phyloP scores from a whole-genome alignment of 2,888 invertebrate genomes.

The Cephonodes hylas region DNA sequence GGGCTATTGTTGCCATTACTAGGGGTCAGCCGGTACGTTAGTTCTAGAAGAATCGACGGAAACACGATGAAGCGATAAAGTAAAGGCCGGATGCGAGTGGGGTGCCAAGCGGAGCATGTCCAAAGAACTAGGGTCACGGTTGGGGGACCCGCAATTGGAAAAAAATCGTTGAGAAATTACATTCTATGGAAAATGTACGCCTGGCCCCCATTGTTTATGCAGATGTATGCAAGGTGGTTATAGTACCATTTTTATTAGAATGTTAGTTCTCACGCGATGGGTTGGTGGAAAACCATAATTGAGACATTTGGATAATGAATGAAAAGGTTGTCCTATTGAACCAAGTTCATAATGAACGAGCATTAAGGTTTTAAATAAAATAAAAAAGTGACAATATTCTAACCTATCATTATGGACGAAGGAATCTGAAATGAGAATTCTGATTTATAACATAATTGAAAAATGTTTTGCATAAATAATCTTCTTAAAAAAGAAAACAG shows the following conservation, averaged over 20 bases:
- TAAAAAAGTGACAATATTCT: too few relatives aligned
- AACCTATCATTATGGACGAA: too few relatives aligned
- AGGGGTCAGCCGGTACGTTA: slow-evolving; percentile 63
- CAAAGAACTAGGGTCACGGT: slow-evolving; percentile 28
- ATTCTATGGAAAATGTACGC: background rate
- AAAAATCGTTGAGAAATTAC: slow-evolving; percentile 10
- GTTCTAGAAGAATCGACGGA: slow-evolving; percentile 64
- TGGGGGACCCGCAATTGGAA: background rate
- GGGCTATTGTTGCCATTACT: slow-evolving; percentile 33
- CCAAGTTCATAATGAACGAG: too few relatives aligned
- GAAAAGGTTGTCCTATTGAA: too few relatives aligned
- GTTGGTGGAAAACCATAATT: too few relatives aligned
- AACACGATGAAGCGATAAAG: slow-evolving; percentile 47
- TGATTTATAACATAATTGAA: too few relatives aligned
- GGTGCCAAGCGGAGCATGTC: slow-evolving; percentile 68
- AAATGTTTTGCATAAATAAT: too few relatives aligned
- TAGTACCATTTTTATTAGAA: background rate
- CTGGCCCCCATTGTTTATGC: background rate
- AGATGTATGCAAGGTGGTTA: background rate
- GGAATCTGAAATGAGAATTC: too few relatives aligned
- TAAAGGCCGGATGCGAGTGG: slow-evolving; percentile 49
- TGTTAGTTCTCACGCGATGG: background rate
- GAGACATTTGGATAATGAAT: too few relatives aligned
- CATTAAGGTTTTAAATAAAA: too few relatives aligned
- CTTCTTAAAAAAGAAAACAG: too few relatives aligned